phyloP scores from a whole-genome alignment of 1,140 invertebrate species.

The Scaptomyza pallida region DNA sequence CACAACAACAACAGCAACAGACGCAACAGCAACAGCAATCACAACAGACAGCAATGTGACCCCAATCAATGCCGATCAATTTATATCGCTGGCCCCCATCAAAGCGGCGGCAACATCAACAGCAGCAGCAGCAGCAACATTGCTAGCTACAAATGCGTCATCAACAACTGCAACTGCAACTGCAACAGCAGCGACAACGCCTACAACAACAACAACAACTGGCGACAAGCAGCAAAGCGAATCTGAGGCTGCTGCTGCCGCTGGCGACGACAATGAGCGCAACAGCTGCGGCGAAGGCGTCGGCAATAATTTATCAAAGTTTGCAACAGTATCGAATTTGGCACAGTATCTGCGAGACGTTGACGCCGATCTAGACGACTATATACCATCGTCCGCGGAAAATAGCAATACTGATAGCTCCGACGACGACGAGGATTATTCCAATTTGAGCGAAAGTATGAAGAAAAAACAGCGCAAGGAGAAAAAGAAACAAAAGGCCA shows the following conservation, averaged over 20 bases:
- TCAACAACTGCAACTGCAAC: slow-evolving; percentile 14
- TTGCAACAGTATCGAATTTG: slow-evolving; percentile 84
- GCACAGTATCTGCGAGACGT: slow-evolving; percentile 84
- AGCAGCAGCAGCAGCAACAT: slow-evolving; percentile 18
- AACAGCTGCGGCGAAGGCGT: slow-evolving; percentile 73
- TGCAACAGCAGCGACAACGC: slow-evolving; percentile 34
- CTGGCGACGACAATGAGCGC: slow-evolving; percentile 21
- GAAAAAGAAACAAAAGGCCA: slow-evolving; percentile 74
- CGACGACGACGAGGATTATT: slow-evolving; percentile 60
- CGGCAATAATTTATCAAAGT: slow-evolving; percentile 84
- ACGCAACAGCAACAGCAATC: slow-evolving; percentile 32
- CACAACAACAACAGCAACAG: slow-evolving; percentile 32
- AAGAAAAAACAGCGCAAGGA: slow-evolving; percentile 81
- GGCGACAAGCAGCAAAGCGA: slow-evolving; percentile 26
- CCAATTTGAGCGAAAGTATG: slow-evolving; percentile 77
- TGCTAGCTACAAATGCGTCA: neutral
- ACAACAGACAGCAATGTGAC: slow-evolving; percentile 73
- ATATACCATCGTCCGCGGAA: slow-evolving; percentile 80
- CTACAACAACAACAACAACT: slow-evolving; percentile 19
- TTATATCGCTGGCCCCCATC: slow-evolving; percentile 75
- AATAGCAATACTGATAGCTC: slow-evolving; percentile 45
- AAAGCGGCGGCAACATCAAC: slow-evolving; percentile 57
- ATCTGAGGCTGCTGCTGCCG: slow-evolving; percentile 9
- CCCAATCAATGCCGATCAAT: slow-evolving; percentile 83
- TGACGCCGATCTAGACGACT: slow-evolving; percentile 83